These are phyloP conservation scores for Nycticryphes semicollaris DNA, from an alignment of 2,113 vertebrate species.

Conservation along the genomic window DNA sequence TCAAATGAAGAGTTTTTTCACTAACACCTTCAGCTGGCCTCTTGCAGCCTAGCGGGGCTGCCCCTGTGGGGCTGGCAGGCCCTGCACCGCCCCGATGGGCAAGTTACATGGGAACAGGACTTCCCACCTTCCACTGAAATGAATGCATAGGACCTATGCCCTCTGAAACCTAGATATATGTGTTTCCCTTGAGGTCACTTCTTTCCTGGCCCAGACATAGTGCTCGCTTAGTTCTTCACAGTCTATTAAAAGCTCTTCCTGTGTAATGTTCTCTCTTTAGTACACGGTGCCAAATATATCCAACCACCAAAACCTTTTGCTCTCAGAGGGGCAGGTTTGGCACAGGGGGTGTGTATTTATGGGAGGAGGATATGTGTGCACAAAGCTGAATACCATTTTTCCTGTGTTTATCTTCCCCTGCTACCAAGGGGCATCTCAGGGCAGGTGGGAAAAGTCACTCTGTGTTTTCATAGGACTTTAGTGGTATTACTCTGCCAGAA, in stretches of 20 bases:
- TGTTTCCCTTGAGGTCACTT: neutral
- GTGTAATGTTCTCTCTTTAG: neutral
- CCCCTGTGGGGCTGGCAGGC: neutral
- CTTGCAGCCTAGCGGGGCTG: accelerated
- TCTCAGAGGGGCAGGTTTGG: neutral
- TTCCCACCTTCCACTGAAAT: neutral
- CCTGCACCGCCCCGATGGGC: neutral
- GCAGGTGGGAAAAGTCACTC: neutral
- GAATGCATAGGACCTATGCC: neutral
- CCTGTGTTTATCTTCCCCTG: neutral
- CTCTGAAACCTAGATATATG: neutral
- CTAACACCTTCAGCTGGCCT: accelerated
- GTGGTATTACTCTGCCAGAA: neutral
- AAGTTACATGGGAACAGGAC: neutral
- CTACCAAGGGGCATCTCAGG: neutral
- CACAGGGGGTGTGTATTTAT: neutral
- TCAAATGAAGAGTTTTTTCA: neutral
- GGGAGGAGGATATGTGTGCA: neutral
- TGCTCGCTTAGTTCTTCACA: neutral
- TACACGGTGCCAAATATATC: neutral
- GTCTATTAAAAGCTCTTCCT: neutral
- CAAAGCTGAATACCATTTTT: neutral
- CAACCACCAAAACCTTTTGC: neutral
- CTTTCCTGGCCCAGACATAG: neutral
- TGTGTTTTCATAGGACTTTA: neutral